These are phyloP conservation scores for Chironomus riparius DNA, from an alignment of 2,888 invertebrate species.

Conservation along the genomic window DNA sequence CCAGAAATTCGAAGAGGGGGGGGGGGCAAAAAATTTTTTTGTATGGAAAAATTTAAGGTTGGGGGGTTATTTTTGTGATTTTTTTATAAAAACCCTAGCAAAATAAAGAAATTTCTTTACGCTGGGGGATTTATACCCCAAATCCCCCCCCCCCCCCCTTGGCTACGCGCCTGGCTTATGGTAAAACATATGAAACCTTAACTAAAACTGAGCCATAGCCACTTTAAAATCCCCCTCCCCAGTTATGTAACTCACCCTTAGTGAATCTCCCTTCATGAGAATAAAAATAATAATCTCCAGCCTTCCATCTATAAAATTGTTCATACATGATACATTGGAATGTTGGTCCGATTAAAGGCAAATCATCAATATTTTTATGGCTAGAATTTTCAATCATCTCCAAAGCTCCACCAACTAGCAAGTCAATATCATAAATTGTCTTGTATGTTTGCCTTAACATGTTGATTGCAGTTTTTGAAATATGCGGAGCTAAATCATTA, in stretches of 20 bases:
- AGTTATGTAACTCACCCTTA: background rate
- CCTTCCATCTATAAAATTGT: conserved; percentile 55
- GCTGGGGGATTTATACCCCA: no score
- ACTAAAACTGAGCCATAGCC: no score
- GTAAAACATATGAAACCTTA: no score
- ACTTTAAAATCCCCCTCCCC: no score
- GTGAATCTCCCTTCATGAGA: conserved; percentile 46
- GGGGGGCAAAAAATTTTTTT: no score
- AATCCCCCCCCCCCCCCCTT: no score
- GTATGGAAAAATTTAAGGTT: no score
- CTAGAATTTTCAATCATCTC: conserved; percentile 39
- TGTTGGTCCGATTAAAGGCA: conserved; percentile 50
- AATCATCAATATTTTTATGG: conserved; percentile 44
- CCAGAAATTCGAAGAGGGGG: no score
- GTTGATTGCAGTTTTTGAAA: conserved; percentile 46
- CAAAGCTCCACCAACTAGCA: conserved; percentile 63
- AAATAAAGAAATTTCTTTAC: no score
- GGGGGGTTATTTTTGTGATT: no score
- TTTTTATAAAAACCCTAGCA: no score
- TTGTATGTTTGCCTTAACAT: conserved; percentile 37
- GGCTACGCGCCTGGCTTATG: no score
- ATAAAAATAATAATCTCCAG: conserved; percentile 66
- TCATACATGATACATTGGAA: conserved; percentile 65
- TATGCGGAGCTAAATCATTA: conserved; percentile 50
- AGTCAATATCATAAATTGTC: conserved; percentile 55